Base-by-base conservation (phyloP, 2,888 invertebrate species). In the Epinotia demarniana region DNA sequence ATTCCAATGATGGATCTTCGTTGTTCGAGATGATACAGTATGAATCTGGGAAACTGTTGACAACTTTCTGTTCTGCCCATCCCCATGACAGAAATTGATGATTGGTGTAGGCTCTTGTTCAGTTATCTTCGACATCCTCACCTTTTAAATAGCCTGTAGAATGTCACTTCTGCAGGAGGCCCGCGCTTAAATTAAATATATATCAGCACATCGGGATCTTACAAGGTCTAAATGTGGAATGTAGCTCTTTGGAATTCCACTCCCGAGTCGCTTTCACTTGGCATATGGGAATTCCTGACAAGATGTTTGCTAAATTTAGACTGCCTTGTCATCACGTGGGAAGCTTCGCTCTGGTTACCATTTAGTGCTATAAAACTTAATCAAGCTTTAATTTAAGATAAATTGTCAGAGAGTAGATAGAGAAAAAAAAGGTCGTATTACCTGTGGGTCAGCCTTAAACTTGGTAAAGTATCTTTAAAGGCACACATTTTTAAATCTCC, bases 261-360 rank as follows among this genome's bases (percentile, higher is more conserved):
- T 16, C 16, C 16, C 16, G 16, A 16, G 46, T 12, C 11, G 8
- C 1, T 46, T 3, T 63, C n/a, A n/a, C 23, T 39, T 4, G 18
- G 16, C 13, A 49, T 49, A 53, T 53, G 55, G 13, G 33, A 67
- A 67, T 55, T 57, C 67, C 55, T 46, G 23, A 13, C 5, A n/a
- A 53, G 13, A 53, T 27, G 66, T 39, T 23, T 55, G 13, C 39
- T 67, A 19, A 67, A 67, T 67, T 55, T 67, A n/a, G 55, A 39
- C 19, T 67, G 55, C 18, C 55, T 23, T 13, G 33, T 9, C 4
- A 27, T n/a, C 55, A 12, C n/a, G 18, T 27, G 23, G 13, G 27
- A 58, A 58, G 57, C 19, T 19, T 18, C 57, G 57, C 57, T 19
- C 23, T 13, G 27, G 27, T 19, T 13, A 13, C 16, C 12, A 23